Conservation (phyloP, 2,113 vertebrate genomes). For the Ammodytes marinus region DNA sequence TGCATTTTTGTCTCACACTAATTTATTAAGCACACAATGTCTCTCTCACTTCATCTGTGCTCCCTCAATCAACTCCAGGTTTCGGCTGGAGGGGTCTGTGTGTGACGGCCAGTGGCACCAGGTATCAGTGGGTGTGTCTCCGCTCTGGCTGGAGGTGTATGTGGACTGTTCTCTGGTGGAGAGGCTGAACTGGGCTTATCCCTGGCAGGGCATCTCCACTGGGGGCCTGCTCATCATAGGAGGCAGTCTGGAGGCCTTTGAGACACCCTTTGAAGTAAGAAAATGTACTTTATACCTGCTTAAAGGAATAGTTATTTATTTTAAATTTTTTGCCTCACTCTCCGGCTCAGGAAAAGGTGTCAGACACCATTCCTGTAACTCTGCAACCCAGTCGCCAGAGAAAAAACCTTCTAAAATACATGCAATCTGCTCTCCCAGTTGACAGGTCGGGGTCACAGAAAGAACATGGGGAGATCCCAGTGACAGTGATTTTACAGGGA, state of each 20-base stretch:
- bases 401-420: too few species aligned
- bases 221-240: conserved; percentile 86
- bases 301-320: not conserved
- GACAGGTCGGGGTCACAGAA: not conserved
- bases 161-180: conserved; percentile 88
- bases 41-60: not conserved
- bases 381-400: too few species aligned
- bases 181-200: conserved; percentile 85
- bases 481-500: not conserved
- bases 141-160: conserved; percentile 81
- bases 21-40: too few species aligned
- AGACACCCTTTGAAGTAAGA: conserved; percentile 88
- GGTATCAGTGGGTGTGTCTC: conserved; percentile 83
- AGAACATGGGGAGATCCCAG: not conserved
- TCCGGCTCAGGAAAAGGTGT: too few species aligned
- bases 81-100: conserved; percentile 78
- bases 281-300: not conserved
- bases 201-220: conserved; percentile 82
- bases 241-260: conserved; percentile 84
- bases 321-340: not conserved
- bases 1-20: too few species aligned
- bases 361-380: too few species aligned
- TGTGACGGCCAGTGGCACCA: conserved; percentile 84
- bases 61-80: conserved; percentile 67
- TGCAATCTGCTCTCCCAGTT: too few species aligned